phyloP scores from a whole-genome alignment of 2,888 invertebrate genomes.

The Ophraella communa region DNA sequence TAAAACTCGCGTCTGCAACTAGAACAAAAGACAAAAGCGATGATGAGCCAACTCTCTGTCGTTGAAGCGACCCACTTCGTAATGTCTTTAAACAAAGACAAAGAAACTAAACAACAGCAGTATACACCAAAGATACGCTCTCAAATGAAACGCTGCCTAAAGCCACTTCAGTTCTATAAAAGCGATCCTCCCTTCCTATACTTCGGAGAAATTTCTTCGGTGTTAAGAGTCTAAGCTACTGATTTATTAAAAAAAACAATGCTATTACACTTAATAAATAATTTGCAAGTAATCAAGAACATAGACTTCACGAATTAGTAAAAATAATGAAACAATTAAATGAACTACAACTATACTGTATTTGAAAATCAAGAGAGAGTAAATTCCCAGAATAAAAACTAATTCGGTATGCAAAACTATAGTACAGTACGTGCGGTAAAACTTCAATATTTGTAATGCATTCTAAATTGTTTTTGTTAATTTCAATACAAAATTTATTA shows the following conservation, averaged over 20 bases:
- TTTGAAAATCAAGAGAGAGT: too few relatives aligned
- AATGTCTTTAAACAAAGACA: conserved; percentile 36
- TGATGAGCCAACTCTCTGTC: conserved; percentile 39
- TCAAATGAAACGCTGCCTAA: conserved; percentile 12
- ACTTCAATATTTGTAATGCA: too few relatives aligned
- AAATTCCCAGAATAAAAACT: too few relatives aligned
- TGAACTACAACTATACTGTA: too few relatives aligned
- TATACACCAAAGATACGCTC: conserved; percentile 21
- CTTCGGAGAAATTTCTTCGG: background rate
- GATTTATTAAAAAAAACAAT: background rate
- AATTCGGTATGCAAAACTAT: too few relatives aligned
- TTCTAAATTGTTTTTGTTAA: too few relatives aligned
- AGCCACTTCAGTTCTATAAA: conserved; percentile 11
- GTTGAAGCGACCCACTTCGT: conserved; percentile 30
- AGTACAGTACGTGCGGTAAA: too few relatives aligned
- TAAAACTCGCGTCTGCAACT: conserved; percentile 37
- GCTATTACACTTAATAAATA: too few relatives aligned
- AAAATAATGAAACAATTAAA: too few relatives aligned
- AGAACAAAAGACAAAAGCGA: conserved; percentile 33
- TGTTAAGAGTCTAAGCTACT: background rate
- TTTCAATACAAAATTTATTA: too few relatives aligned
- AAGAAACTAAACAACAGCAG: conserved; percentile 27
- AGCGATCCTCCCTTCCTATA: background rate
- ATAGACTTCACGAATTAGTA: too few relatives aligned
- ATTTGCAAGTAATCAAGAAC: too few relatives aligned